Evolutionary conservation across 2,113 vertebrate species (phyloP), one percentile per base, ranked within the genome.

Genomic region (Rutilus rutilus): DNA sequence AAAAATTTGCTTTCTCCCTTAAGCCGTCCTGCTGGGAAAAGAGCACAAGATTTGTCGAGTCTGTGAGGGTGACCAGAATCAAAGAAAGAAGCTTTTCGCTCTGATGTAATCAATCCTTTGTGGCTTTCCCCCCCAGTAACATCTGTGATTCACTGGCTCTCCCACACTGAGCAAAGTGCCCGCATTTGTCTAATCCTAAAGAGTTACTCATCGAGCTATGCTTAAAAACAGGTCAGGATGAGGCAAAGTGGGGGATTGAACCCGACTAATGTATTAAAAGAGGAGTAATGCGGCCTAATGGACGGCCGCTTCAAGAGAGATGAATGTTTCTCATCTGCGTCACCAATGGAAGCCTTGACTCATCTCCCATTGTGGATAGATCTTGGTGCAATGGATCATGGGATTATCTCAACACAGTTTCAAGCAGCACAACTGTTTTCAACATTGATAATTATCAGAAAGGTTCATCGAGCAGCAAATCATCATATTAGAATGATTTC

Each of bases 161-260:
- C 27, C 50, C 65, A 23, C 74, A 47, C 77, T 60, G 42, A 25
- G 78, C 25, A 78, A 73, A 78, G 67, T 86, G 39, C 25, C 89
- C 71, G 85, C 84, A 87, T 87, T 86, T 83, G 75, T 89, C 81
- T 86, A 64, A 64, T 62, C 74, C 52, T 50, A 14, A 23, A 52
- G 33, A 50, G 33, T 78, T 78, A 84, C 76, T 78, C 6, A 87
- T 89, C 85, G 57, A 27, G 78, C 84, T 30, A 62, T 42, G 33
- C 77, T 45, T 88, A 84, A 89, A 91, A 86, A 87, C 64, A 47
- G 73, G 74, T 88, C 80, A 85, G 84, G 78, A 86, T 10, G 64
- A 54, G 85, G 54, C 78, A 87, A 33, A 86, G 30, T 27, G 62
- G 30, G 65, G 79, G 74, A 78, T 71, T 62, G 45, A 81, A 82